Evolutionary conservation across 1,140 invertebrate genomes (phyloP), one percentile per base, ranked within the genome.

Genomic region (Leptopilina clavipes): DNA sequence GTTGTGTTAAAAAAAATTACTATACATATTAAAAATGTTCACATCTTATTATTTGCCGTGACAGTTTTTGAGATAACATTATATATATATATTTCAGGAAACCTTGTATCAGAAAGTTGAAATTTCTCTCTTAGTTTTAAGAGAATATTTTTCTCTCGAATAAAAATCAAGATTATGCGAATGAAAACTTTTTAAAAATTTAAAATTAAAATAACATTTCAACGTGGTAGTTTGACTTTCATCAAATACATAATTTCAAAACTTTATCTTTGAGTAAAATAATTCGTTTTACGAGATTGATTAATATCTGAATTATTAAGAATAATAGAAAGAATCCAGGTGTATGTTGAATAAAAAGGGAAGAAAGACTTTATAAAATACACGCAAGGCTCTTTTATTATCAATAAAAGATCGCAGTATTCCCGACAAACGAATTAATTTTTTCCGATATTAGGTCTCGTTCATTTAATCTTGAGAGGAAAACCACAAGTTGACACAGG

Each of bases 401-500:
- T 59, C 22, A 25, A 7, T n/a, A n/a, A n/a, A 59, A 25, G 19
- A 59, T 59, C 56, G 25, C 25, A 25, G 12, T 59, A 25, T 12
- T 31, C 22, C 10, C 12, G 18, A 22, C 11, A 25, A 59, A 59
- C 6, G 56, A 59, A 59, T 59, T 22, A 59, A 31, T 59, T 59
- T 31, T 25, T 11, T 9, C 19, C 14, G 3, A 19, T 22, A 12
- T 1, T 14, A 2, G 8, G 11, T 59, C 22, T 7, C n/a, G n/a
- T 31, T 59, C 19, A 25, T 10, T 25, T 59, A 59, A 25, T 59
- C 22, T 25, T 59, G 56, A 14, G 56, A 22, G 56, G 19, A 25
- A 59, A 59, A 12, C 18, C 19, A 25, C 56, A 5, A 59, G 56
- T 59, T 59, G 56, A 59, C 56, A 59, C 22, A 59, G 56, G 56